Base-by-base conservation (phyloP, 2,797 vertebrate genomes). In the Lithobates sylvaticus region DNA sequence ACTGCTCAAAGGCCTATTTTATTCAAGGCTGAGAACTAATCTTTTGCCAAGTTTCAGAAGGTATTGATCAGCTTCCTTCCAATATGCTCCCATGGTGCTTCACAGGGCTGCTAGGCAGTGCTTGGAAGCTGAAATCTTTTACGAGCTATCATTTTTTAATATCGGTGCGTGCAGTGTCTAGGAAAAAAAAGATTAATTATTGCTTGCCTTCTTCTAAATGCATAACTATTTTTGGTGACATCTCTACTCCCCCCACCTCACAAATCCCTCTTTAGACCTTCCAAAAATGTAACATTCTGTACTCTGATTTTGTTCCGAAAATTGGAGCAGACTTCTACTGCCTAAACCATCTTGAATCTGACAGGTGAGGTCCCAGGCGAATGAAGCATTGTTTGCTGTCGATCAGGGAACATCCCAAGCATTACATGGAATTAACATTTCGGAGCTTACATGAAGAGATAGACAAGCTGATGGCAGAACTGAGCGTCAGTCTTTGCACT, bases 21-120 rank as follows among this genome's bases (percentile, higher is more conserved):
- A 83, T 79, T 84, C 86, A 87, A 87, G 86, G 86, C 81, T 87
- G 86, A 87, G 76, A 84, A 87, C 86, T 84, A 87, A 87, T 87
- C 86, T 87, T 87, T 81, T 83, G 86, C 86, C 81, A 87, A 87
- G 81, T 87, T 87, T 83, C 86, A 74, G 81, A 83, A 73, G 81
- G 70, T 87, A 87, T 87, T 87, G 86, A 87, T 87, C 81, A 83
- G 44, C 47, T 36, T 65, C 82, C 42, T 76, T 83, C 81, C 81
- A 34, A 83, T 87, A 87, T 83, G 78, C 81, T 87, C 86, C 76
- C n/a, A 81, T 78, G 86, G 81, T 84, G 75, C 69, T 78, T 84
- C 69, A 83, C 29, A 77, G 39, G 61, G 85, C 78, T 72, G 79
- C 76, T 54, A 70, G 85, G 85, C 75, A 78, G 81, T 72, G 69